A percentile compares a stretch with the other conserved stretches of the same genome.
These are phyloP conservation scores for Copidosoma aretas DNA, from an alignment of 2,888 invertebrate species.

Conservation along the genomic window DNA sequence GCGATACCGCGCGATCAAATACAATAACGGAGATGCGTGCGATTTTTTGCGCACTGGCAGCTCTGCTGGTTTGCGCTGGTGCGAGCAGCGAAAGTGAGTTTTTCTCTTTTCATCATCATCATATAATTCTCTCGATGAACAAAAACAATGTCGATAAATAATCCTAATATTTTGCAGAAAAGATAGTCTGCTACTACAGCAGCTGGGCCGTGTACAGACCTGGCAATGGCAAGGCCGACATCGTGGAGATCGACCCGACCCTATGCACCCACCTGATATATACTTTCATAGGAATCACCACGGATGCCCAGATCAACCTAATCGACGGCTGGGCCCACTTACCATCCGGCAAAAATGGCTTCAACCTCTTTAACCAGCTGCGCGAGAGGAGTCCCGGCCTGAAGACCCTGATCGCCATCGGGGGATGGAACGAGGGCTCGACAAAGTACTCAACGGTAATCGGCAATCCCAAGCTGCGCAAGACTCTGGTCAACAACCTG, in stretches of 20 bases:
- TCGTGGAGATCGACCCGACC: constrained; percentile 70
- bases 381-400: constrained; percentile 65
- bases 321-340: constrained; percentile 71
- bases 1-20: background rate
- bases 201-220: constrained; percentile 54
- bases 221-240: constrained; percentile 71
- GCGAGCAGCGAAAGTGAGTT: background rate
- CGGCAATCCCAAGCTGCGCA: constrained; percentile 56
- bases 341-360: constrained; percentile 64
- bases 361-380: constrained; percentile 65
- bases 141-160: background rate
- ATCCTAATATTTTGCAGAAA: constrained; percentile 32
- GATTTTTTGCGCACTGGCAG: background rate
- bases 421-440: constrained; percentile 75
- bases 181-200: constrained; percentile 77
- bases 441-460: constrained; percentile 66
- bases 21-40: background rate
- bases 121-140: background rate
- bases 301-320: constrained; percentile 65
- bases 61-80: background rate
- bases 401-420: constrained; percentile 70
- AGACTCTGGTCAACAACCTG: constrained; percentile 67
- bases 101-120: background rate
- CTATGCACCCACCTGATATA: constrained; percentile 80
- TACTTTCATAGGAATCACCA: constrained; percentile 71